Conservation (phyloP, 2,113 vertebrate genomes). For the Burhinus oedicnemus region DNA sequence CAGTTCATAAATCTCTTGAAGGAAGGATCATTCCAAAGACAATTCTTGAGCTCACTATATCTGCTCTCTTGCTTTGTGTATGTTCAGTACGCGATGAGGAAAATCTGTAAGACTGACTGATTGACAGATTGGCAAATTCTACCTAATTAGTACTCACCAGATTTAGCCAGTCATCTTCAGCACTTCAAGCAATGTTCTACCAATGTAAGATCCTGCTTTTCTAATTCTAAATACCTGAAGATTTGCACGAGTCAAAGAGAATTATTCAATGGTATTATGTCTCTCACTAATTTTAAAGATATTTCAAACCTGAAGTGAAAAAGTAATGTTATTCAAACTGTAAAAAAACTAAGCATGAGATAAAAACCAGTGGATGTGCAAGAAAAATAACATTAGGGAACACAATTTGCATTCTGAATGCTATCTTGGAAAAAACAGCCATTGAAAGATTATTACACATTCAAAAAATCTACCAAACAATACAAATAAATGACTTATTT, state of each 20-base stretch:
- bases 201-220: not conserved
- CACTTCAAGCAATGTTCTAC: not conserved
- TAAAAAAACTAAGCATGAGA: not conserved
- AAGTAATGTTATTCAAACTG: not conserved
- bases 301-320: constrained; percentile 7
- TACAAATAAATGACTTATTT: not conserved
- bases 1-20: not conserved
- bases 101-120: not conserved
- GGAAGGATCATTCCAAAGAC: not conserved
- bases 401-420: not conserved
- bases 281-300: not conserved
- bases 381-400: not conserved
- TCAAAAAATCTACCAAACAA: not conserved
- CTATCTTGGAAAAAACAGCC: not conserved
- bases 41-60: not conserved
- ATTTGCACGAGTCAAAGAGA: not conserved
- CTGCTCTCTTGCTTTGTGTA: not conserved
- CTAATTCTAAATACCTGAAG: not conserved
- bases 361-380: not conserved
- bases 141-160: not conserved
- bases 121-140: not conserved
- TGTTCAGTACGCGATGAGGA: not conserved
- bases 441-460: not conserved
- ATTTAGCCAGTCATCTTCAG: not conserved
- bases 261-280: not conserved